Evolutionary conservation across 92 coral and sea anemone genomes (phyloP), one percentile per base, ranked within the genome.

Genomic region (Umimayanthus kanabou): DNA sequence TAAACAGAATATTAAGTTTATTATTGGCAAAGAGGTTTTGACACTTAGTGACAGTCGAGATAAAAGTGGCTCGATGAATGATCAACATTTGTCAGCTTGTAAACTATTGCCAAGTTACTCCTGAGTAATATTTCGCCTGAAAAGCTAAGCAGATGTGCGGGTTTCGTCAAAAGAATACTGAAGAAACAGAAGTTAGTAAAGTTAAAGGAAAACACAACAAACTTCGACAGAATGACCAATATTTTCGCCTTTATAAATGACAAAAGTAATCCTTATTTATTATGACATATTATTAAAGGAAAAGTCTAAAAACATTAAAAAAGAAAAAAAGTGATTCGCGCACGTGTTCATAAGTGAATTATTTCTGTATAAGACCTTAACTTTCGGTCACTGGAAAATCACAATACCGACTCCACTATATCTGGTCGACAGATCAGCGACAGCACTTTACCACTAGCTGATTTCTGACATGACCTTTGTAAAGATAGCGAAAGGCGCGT

Each of bases 1-100:
- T 45, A 82, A 42, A n/a, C 13, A 45, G 86, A 82, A 67, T 40
- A 83, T 43, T 83, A 26, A 26, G 25, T 14, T 70, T 83, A 25
- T 83, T 70, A 45, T 70, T 70, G n/a, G 25, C 77, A 83, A 83
- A 83, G 47, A 83, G 65, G 53, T 67, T 83, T 45, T 70, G 87
- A 83, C 87, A 69, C 66, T n/a, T 43, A 28, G 65, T 78, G 61
- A 45, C 82, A 78, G 82, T 50, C 37, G 39, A 47, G 43, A 83
- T 69, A 83, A 69, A 45, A 83, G 65, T 53, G 47, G n/a, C 42
- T 37, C 39, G 39, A 42, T 69, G 43, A 26, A 26, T 69, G 77
- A 69, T 45, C 70, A 43, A 80, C 43, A 58, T 81, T 81, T 66
- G 58, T 57, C 85, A 65, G 57, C 23, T 64, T 25, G 16, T 49